phyloP scores from a whole-genome alignment of 2,888 invertebrate genomes.

The Drosophila formosana region DNA sequence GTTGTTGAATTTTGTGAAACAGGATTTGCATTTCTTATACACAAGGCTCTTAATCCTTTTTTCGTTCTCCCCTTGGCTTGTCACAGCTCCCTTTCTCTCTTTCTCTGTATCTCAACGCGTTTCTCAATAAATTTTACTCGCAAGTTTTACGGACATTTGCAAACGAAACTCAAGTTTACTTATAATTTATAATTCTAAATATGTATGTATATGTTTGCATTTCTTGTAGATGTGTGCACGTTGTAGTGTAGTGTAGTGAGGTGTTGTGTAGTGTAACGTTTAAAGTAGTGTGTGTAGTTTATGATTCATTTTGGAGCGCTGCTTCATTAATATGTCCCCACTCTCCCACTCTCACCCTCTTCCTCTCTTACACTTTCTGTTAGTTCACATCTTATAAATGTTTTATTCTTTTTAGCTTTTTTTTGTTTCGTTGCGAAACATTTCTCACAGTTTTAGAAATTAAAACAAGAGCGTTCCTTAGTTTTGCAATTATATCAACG shows the following conservation, averaged over 20 bases:
- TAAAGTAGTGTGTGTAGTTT: conserved; percentile 32
- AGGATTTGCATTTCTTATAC: conserved; percentile 26
- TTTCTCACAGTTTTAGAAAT: conserved; percentile 75
- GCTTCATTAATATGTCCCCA: conserved; percentile 40
- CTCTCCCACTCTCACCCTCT: neutral
- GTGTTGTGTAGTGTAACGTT: conserved; percentile 25
- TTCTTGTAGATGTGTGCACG: conserved; percentile 7
- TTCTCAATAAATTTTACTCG: conserved; percentile 32
- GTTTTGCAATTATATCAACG: conserved; percentile 38
- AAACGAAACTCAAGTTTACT: conserved; percentile 53
- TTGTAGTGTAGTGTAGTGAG: conserved; percentile 17
- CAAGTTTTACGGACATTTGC: conserved; percentile 57
- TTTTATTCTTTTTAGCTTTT: conserved; percentile 44
- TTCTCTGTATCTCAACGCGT: conserved; percentile 28
- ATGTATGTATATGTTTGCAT: conserved; percentile 25
- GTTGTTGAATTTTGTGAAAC: conserved; percentile 38
- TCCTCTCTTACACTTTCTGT: neutral
- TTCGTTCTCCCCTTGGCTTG: conserved; percentile 22
- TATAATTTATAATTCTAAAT: conserved; percentile 43
- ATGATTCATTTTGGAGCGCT: conserved; percentile 49
- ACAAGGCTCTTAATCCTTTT: conserved; percentile 26
- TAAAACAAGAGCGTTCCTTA: conserved; percentile 56
- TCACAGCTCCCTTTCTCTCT: conserved; percentile 27
- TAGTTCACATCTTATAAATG: conserved; percentile 43
- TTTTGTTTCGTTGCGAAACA: conserved; percentile 79